phyloP scores from a whole-genome alignment of 2,888 invertebrate species.

The Diarsia dahlii region DNA sequence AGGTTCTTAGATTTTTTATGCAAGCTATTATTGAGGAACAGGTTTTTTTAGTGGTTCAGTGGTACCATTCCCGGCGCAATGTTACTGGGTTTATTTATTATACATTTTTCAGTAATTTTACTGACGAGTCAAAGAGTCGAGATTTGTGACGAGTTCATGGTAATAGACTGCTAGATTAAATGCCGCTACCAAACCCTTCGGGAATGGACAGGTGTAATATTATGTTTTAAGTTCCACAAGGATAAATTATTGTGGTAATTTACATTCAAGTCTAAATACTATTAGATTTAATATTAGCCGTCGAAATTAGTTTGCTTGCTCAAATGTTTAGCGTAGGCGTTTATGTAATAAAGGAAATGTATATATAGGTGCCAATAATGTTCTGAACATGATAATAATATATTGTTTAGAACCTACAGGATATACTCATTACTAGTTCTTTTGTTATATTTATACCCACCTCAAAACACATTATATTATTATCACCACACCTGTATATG shows the following conservation, averaged over 20 bases:
- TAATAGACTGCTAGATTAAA: background rate
- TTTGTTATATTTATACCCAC: too few relatives aligned
- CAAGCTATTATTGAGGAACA: too few relatives aligned
- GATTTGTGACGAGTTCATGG: background rate
- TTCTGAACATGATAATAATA: background rate
- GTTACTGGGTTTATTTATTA: background rate
- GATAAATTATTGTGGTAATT: background rate
- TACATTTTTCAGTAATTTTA: background rate
- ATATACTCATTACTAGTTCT: too few relatives aligned
- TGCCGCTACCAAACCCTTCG: background rate
- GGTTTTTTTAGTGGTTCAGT: too few relatives aligned
- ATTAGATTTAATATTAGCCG: background rate
- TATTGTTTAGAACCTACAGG: background rate
- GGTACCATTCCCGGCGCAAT: too few relatives aligned
- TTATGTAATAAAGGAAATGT: background rate
- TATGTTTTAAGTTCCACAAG: background rate
- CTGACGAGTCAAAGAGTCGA: background rate
- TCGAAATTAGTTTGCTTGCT: background rate
- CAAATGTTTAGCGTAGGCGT: background rate
- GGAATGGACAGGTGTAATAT: background rate
- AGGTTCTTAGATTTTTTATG: too few relatives aligned
- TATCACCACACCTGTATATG: too few relatives aligned
- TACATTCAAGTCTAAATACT: background rate
- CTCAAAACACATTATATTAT: too few relatives aligned
- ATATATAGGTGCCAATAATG: background rate